Evolutionary conservation across 2,113 vertebrate genomes (phyloP).

Genomic region (Eubucco bourcierii): DNA sequence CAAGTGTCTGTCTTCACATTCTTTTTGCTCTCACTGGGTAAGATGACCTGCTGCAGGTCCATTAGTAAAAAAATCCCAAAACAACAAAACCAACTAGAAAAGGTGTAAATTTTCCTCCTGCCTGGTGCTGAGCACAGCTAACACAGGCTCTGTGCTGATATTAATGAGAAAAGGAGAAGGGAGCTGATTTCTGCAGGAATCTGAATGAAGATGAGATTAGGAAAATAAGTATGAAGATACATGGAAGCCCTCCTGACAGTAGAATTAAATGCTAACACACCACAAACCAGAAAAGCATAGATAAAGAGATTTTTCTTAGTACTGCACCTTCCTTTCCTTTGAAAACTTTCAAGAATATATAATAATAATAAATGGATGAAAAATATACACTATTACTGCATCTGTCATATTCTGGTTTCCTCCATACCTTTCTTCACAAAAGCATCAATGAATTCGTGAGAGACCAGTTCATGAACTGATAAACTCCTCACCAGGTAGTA

Average conservation of each 20-base stretch:
- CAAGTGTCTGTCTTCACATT: not conserved
- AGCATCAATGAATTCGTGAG: slow-evolving; percentile 77
- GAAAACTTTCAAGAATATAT: too few species aligned
- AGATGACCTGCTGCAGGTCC: not conserved
- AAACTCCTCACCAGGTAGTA: slow-evolving; percentile 86
- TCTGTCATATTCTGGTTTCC: not conserved
- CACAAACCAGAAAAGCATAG: not conserved
- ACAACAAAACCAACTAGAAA: not conserved
- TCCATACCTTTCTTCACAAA: slow-evolving; percentile 85
- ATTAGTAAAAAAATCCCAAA: not conserved
- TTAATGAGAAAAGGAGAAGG: not conserved
- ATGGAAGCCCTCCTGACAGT: not conserved
- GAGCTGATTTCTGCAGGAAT: not conserved
- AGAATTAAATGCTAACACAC: not conserved
- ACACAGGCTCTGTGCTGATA: not conserved
- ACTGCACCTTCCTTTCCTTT: not conserved
- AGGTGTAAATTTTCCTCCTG: not conserved
- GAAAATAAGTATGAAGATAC: not conserved
- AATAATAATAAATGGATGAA: not conserved
- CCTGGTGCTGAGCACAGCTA: not conserved
- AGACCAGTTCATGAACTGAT: slow-evolving; percentile 77
- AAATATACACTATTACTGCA: not conserved
- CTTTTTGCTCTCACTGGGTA: not conserved
- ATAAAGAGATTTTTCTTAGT: not conserved
- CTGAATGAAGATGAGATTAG: not conserved